phyloP scores from a whole-genome alignment of 35 echinoderm and acorn worm genomes.

The Heliocidaris erythrogramma region DNA sequence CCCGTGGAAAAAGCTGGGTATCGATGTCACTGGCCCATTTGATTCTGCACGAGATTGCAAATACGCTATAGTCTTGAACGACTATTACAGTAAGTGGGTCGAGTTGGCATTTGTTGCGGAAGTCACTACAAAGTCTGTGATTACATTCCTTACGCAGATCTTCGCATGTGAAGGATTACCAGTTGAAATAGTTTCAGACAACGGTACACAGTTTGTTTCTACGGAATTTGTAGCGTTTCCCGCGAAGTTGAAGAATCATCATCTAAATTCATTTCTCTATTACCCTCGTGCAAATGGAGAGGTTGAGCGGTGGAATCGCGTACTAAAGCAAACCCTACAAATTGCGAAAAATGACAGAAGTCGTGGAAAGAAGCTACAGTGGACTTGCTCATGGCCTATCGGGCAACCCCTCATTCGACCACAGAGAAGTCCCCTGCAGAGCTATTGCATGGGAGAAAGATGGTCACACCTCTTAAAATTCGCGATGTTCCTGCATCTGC shows the following conservation, averaged over 20 bases:
- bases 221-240: neutral
- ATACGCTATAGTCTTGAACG: neutral
- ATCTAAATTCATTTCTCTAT: neutral
- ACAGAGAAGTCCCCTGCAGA: no score
- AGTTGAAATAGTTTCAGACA: slow-evolving; percentile 48
- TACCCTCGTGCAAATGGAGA: neutral
- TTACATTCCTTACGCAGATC: slow-evolving; percentile 50
- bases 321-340: neutral
- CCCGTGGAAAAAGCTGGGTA: neutral
- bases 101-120: slow-evolving; percentile 52
- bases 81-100: neutral
- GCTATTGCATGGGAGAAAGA: no score
- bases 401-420: no score
- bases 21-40: neutral
- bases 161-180: slow-evolving; percentile 61
- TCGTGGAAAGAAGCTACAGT: neutral
- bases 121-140: slow-evolving; percentile 54
- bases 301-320: neutral
- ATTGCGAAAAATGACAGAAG: neutral
- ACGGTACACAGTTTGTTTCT: neutral
- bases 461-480: no score
- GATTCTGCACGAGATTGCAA: neutral
- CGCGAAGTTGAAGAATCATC: neutral
- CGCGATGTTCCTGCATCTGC: no score
- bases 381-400: neutral